Base-by-base conservation (phyloP, 2,797 vertebrate species). In the Danio aesculapii region DNA sequence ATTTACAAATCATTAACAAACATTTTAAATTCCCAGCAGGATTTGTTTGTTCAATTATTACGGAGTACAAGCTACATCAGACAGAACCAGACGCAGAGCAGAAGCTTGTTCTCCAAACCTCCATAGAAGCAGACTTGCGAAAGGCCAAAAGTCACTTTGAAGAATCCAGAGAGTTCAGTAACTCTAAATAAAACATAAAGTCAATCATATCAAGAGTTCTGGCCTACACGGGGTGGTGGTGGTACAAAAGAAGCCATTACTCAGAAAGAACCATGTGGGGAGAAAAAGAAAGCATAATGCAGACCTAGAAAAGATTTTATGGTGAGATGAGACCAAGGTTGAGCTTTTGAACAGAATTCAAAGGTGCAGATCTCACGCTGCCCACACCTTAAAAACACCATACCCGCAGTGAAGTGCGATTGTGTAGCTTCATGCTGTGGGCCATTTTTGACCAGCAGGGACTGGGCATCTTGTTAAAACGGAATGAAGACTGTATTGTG, bases 341-440 rank as follows among this genome's bases (percentile, higher is more conserved):
- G 70, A 57, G 59, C 59, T 73, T 80, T 73, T 70, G 77, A 71
- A 63, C 69, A 19, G 57, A 52, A 79, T 64, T 81, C 50, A 81
- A 74, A 66, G 53, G 70, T 41, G 61, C 43, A 58, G n/a, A 49
- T 71, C 47, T 71, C 67, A 79, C 8, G 49, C 69, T 53, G 68
- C 68, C 58, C 12, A 71, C 57, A 79, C 77, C 77, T 79, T 63
- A 21, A 62, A 30, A 79, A 66, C 69, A 8, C 78, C 77, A 66
- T 55, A 49, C 78, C 78, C 66, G 69, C 50, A 64, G 69, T 64
- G 78, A 79, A 80, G 68, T 77, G 50, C 21, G 57, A 13, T 63
- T 53, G 67, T 79, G 68, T 63, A 80, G 70, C 59, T 19, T 73
- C 78, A 80, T 73, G 78, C 78, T 73, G 78, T 30, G 77, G 68